A percentile compares a stretch with the other conserved stretches of the same genome.
Evolutionary conservation across 2,797 vertebrate genomes (phyloP).

Genomic region (Eulemur albifrons): DNA sequence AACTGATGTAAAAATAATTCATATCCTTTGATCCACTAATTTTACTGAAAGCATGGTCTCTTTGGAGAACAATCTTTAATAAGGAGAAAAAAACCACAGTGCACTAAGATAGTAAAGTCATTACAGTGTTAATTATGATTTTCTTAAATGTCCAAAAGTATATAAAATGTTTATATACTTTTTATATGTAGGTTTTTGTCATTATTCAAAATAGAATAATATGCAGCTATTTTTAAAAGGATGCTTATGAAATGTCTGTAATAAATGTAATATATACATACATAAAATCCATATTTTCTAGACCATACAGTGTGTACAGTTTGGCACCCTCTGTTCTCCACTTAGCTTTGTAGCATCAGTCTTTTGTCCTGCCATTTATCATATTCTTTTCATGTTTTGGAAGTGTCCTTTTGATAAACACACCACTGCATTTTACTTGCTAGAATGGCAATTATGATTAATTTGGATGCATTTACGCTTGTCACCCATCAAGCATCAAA

Average conservation of each 20-base stretch:
- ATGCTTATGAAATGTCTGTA: neutral
- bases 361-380: neutral
- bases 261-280: neutral
- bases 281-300: neutral
- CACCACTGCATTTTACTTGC: neutral
- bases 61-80: neutral
- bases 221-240: neutral
- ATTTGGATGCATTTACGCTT: slow-evolving; percentile 58
- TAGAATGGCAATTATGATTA: slow-evolving; percentile 63
- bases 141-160: neutral
- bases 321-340: neutral
- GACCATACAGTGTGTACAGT: rapidly evolving
- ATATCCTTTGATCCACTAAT: neutral
- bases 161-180: neutral
- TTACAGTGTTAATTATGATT: neutral
- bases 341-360: neutral
- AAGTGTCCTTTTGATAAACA: slow-evolving; percentile 26
- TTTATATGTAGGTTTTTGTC: neutral
- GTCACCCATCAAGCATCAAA: slow-evolving; percentile 56
- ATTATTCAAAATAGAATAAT: neutral
- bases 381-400: neutral
- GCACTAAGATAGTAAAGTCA: neutral
- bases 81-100: neutral
- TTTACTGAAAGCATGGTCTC: neutral
- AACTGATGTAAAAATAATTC: neutral